Conservation (phyloP, 2,797 vertebrate species). For the Bucorvus abyssinicus region DNA sequence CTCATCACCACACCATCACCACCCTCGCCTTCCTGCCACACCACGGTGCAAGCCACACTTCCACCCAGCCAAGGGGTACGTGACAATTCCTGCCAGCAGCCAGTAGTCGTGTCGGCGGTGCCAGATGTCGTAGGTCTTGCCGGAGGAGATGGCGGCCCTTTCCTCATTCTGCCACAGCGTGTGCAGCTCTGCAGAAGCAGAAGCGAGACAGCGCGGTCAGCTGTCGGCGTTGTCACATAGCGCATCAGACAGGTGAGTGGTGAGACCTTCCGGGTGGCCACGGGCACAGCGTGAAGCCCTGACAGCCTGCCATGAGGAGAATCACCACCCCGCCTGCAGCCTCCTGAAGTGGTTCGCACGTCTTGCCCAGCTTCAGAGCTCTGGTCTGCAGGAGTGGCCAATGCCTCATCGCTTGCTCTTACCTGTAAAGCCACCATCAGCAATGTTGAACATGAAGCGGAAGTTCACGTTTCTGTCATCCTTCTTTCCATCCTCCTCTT, state of each 20-base stretch:
- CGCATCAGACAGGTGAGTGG: rapidly evolving
- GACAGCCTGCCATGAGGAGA: neutral
- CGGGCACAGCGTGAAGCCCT: rapidly evolving
- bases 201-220: neutral
- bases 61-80: conserved; percentile 84
- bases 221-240: rapidly evolving
- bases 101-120: conserved; percentile 98
- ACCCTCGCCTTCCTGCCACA: neutral
- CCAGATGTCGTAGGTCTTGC: conserved; percentile 98
- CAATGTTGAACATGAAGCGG: conserved; percentile 99
- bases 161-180: conserved; percentile 98
- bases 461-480: conserved; percentile 86
- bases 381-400: too few species aligned
- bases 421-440: conserved; percentile 98
- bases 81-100: conserved; percentile 96
- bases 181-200: conserved; percentile 86
- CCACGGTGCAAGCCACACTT: rapidly evolving
- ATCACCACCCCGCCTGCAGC: neutral
- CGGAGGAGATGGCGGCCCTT: conserved; percentile 90
- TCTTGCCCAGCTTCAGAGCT: neutral
- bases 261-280: neutral
- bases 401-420: neutral
- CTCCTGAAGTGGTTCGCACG: rapidly evolving
- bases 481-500: conserved; percentile 86
- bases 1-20: rapidly evolving